Evolutionary conservation across 2,888 invertebrate genomes (phyloP), one percentile per base, ranked within the genome.

Genomic region (Diploptera punctata): DNA sequence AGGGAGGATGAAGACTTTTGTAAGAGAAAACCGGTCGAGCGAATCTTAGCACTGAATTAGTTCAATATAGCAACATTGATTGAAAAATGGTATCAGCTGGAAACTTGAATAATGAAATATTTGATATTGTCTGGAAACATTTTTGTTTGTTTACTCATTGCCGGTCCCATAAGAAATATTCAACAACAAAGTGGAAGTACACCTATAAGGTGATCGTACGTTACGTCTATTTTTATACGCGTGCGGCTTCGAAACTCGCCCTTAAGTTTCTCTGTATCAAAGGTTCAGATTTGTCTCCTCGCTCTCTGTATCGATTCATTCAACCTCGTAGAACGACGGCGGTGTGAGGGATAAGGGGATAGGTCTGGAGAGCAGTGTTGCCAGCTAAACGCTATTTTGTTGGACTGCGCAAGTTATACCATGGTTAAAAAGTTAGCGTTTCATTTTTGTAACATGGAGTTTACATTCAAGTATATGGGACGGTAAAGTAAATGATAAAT

Each of bases 271-370:
- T 13, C 3, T 24, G 47, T 10, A 26, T n/a, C 7, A 19, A 73
- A 47, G 73, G 73, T 73, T 73, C 65, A 67, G 49, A 70, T 69
- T 73, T 62, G 73, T 47, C 44, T 73, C 67, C 62, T 47, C 68
- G 65, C 52, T 54, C 57, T 65, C 52, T n/a, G 74, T 74, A 71
- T 72, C 71, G 74, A 74, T 74, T 72, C 68, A 69, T 68, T 65
- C 68, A 71, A 68, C 49, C 71, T 33, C 31, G n/a, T 68, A 31
- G 33, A 29, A 24, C 47, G 71, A 54, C 68, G 67, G 74, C 57
- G 72, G 24, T 21, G 43, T 3, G 69, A 62, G 71, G 61, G 54
- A 47, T 44, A 65, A 65, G 33, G 33, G n/a, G n/a, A n/a, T n/a
- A n/a, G 62, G 62, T 43, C 3, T 65, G 65, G 47, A 47, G 65